phyloP scores from a whole-genome alignment of 2,797 vertebrate genomes.

The Strix occidentalis region DNA sequence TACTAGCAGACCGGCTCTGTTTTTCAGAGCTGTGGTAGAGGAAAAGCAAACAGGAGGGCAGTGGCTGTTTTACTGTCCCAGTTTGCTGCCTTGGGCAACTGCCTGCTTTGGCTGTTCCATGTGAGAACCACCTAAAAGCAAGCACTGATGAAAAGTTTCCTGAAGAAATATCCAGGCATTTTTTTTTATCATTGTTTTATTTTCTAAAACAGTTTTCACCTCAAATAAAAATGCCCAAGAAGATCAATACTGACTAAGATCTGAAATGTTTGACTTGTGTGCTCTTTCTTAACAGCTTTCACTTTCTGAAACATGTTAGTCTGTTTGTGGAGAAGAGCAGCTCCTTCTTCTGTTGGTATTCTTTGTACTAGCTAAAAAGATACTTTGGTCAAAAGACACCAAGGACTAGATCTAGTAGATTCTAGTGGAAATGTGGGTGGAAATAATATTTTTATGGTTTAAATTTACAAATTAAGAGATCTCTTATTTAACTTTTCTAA shows the following conservation, averaged over 20 bases:
- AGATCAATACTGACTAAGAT: background rate
- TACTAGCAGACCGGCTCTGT: accelerated
- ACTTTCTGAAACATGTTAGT: background rate
- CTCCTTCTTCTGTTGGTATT: background rate
- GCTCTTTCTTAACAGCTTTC: background rate
- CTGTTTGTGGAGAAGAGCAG: background rate
- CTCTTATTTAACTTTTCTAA: background rate
- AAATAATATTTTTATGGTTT: background rate
- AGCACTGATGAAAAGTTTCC: background rate
- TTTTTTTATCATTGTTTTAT: background rate
- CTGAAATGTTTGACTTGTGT: background rate
- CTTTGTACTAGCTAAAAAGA: background rate
- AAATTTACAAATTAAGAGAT: background rate
- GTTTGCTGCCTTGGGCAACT: background rate
- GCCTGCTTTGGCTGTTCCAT: background rate
- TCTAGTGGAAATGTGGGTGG: background rate
- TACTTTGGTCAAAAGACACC: background rate
- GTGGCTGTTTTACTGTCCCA: background rate
- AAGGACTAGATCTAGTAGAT: background rate
- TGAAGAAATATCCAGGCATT: background rate
- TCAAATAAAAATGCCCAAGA: background rate
- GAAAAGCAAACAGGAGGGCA: background rate
- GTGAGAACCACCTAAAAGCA: background rate
- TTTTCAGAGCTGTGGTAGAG: background rate
- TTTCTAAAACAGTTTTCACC: background rate